Base-by-base conservation (phyloP, 1,140 invertebrate species). In the Temnothorax nylanderi region DNA sequence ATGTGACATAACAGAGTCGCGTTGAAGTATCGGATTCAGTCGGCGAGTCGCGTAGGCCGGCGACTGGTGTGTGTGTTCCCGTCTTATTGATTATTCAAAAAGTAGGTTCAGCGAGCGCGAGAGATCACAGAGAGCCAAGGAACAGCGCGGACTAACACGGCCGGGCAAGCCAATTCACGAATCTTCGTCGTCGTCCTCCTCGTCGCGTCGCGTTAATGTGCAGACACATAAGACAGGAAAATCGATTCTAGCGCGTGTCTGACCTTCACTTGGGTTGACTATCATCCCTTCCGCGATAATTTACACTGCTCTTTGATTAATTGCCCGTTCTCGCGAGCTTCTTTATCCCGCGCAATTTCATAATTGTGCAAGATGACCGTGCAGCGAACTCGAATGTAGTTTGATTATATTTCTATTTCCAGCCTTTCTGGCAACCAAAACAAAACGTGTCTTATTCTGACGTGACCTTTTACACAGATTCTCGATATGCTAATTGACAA, bases 231-330 rank as follows among this genome's bases (percentile, higher is more conserved):
- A 69, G 34, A 76, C 85, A 86, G 49, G 69, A 90, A 90, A 92
- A 93, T 93, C 92, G 90, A 93, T 93, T 72, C 34, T 18, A 77
- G 91, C 92, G 91, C 92, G 86, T 92, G 92, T 91, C 91, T 93
- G 92, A 93, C 93, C 93, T 92, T 93, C 90, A 91, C 86, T 6
- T 64, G 58, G 86, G 37, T 16, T 72, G 87, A 88, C 85, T 74
- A 72, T 65, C 85, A 51, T 85, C 78, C 91, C 86, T 91, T 87
- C 89, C 87, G 67, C 69, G 78, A 88, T 88, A 81, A 56, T 90
- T 88, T 87, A 88, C 87, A 85, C 78, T 21, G 37, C 60, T 80
- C 21, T 56, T 67, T 71, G 78, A 81, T 81, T 81, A 81, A 81
- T 71, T 58, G 54, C 65, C 47, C 37, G 37, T 56, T 56, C 62